Base-by-base conservation (phyloP, 2,797 vertebrate genomes). In the Chloroceryle inda region DNA sequence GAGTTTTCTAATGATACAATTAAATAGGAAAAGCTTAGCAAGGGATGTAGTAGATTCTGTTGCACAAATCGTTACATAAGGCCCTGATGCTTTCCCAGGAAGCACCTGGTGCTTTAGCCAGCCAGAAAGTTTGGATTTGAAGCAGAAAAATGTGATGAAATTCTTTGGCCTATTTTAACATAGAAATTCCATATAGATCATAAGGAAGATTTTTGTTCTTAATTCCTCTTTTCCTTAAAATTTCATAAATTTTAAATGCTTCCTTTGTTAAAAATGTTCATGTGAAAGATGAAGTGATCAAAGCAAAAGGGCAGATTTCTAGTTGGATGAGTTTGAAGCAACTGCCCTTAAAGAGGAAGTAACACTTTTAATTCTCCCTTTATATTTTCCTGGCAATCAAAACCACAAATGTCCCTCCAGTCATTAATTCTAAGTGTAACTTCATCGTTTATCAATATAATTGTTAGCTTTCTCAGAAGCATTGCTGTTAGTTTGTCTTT, bases 1-100 rank as follows among this genome's bases (percentile, higher is more conserved):
- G 45, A 68, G 29, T 95, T 96, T 96, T 88, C 62, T 85, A 83
- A 89, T 61, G 53, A 77, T 80, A 82, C 68, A 89, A 21, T 91
- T 93, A 92, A 93, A 92, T 40, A 74, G 56, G 75, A 88, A 26
- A 53, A 88, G 61, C 64, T 95, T 95, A 72, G 68, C 56, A 82
- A 83, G 72, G 61, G 56, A 24, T 89, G 50, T 88, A 47, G 72
- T 64, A 85, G 72, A 53, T 17, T 87, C 26, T 63, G 9, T 68
- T 56, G 26, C 49, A 62, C 53, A 80, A 68, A 88, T 92, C 75
- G 62, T 82, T 0, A 0, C 17, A 2, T n/a, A 56, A 92, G 42
- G 35, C 45, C 26, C n/a, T 44, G 11, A 26, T 92, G 63, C 29
- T 87, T 93, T 92, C 31, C 20, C 44, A 69, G 55, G 47, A 92